Conservation (phyloP, 2,113 vertebrate genomes). For the Dipodomys spectabilis region DNA sequence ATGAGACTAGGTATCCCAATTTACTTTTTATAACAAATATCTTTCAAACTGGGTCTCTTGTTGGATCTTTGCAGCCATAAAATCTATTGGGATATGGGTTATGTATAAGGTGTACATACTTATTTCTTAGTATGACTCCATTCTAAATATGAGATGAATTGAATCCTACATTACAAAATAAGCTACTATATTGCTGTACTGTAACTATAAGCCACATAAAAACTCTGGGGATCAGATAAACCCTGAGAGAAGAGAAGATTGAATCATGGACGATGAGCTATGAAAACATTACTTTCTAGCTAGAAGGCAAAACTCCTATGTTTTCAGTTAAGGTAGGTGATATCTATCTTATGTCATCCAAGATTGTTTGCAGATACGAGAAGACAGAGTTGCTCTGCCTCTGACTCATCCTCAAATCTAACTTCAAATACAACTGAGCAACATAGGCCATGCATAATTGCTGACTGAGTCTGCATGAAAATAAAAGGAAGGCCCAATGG, state of each 20-base stretch:
- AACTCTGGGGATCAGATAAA: constrained; percentile 33
- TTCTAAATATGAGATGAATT: not conserved
- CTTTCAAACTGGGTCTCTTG: not conserved
- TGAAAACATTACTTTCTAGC: constrained; percentile 38
- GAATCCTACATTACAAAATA: not conserved
- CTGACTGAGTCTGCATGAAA: not conserved
- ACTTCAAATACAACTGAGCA: not conserved
- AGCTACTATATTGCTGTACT: not conserved
- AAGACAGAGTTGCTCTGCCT: not conserved
- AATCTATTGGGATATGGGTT: not conserved
- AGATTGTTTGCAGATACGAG: not conserved
- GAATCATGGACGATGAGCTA: constrained; percentile 7
- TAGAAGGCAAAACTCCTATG: not conserved
- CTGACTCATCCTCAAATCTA: constrained; percentile 27
- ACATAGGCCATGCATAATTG: not conserved
- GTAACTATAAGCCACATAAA: constrained; percentile 3
- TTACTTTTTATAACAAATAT: not conserved
- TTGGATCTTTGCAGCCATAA: not conserved
- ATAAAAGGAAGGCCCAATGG: not conserved
- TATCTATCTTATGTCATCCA: not conserved
- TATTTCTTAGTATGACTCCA: constrained; percentile 11
- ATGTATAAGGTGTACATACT: not conserved
- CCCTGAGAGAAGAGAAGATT: constrained; percentile 14
- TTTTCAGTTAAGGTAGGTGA: constrained; percentile 28
- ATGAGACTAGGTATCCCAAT: not conserved